Percentiles rank a stretch among this genome's conserved stretches.
Conservation (phyloP, 2,888 invertebrate species). For the Sinotaia quadrata region DNA sequence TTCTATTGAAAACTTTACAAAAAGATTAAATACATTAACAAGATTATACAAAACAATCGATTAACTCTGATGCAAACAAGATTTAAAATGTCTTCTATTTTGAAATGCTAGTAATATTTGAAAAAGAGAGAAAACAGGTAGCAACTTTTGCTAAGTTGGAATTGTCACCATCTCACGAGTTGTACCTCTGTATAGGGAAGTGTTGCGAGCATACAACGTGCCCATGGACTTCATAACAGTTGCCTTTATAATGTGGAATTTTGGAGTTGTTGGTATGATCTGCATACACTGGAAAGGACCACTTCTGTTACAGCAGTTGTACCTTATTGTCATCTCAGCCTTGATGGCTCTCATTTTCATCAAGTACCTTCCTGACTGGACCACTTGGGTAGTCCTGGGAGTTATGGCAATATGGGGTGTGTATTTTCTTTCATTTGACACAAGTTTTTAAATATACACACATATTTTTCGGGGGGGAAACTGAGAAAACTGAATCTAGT, state of each 20-base stretch:
- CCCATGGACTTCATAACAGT: slow-evolving; percentile 96
- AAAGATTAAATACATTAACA: no score
- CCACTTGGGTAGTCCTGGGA: slow-evolving; percentile 96
- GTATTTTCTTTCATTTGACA: no score
- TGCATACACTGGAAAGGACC: slow-evolving; percentile 99
- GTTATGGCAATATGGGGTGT: slow-evolving; percentile 98
- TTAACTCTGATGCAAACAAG: no score
- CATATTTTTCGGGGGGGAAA: no score
- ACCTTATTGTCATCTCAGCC: slow-evolving; percentile 96
- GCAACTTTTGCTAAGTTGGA: background rate
- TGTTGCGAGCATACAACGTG: slow-evolving; percentile 92
- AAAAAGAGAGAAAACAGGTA: background rate
- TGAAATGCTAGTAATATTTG: background rate
- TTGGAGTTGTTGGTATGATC: slow-evolving; percentile 93
- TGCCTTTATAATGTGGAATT: slow-evolving; percentile 94
- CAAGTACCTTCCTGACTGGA: slow-evolving; percentile 99
- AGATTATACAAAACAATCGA: no score
- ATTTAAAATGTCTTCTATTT: background rate
- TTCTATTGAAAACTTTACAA: no score
- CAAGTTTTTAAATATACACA: no score
- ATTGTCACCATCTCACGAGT: background rate
- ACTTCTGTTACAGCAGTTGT: slow-evolving; percentile 88
- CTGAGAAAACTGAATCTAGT: no score
- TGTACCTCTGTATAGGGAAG: slow-evolving; percentile 83
- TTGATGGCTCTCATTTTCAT: slow-evolving; percentile 99